Base-by-base conservation (phyloP, 2,888 invertebrate genomes). In the Eumacrocentrus americanus region DNA sequence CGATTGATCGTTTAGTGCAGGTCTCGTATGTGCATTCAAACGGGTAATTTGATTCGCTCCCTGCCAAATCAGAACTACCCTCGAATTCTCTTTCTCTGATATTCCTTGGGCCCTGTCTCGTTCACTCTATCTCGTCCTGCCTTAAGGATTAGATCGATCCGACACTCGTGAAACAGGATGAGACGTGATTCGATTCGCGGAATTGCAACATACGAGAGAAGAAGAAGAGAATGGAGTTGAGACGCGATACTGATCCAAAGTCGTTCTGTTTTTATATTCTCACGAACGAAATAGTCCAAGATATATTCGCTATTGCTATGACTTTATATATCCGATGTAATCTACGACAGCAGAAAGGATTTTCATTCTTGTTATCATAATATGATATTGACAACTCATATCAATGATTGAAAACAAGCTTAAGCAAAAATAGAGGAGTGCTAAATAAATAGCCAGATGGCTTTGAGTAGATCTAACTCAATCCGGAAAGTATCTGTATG, bases 81-180 rank as follows among this genome's bases (percentile, higher is more conserved):
- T 44, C 44, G 16, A 29, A 11, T 52, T 12, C 35, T 6, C 23
- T n/a, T 38, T 38, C 16, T 38, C 12, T 38, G 12, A 38, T 38
- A n/a, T n/a, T 20, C 23, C 9, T 20, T 9, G 20, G 9, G 20
- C 5, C 42, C 14, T n/a, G n/a, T 4, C 11, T 16, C 16, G 14
- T 29, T 7, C 7, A 12, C 20, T 18, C 9, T 11, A 9, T 18
- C 22, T 20, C 9, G n/a, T 1, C 12, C 20, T 11, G 2, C 25
- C 54, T 58, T 40, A 25, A 50, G 59, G 62, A 67, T 65, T 67
- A 65, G 63, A 63, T 67, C 60, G 63, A 65, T 58, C 57, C 25
- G 61, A 63, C 60, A 61, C 62, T 63, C 57, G 60, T 54, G 53
- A 48, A 46, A 64, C 58, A 47, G 50, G 38, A 58, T 34, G 54